Evolutionary conservation across 1,140 invertebrate species (phyloP), one percentile per base, ranked within the genome.

Genomic region (Diachasma alloeum): DNA sequence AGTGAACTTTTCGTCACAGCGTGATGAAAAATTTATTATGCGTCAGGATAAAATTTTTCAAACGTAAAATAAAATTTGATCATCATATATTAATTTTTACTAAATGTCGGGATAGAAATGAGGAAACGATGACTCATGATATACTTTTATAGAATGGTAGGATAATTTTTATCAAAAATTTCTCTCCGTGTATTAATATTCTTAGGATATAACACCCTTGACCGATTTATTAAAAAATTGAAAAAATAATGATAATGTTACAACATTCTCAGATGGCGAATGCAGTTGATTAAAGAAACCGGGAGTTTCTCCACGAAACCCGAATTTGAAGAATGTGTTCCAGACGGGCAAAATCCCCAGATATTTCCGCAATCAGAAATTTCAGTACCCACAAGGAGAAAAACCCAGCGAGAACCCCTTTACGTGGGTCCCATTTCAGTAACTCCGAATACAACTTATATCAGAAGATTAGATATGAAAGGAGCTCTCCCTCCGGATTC

Each of bases 231-330:
- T n/a, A n/a, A n/a, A n/a, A n/a, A n/a, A n/a, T n/a, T n/a, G 36
- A 37, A 5, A 37, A 37, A 37, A 37, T 37, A 11, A 15, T 15
- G 9, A 53, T 15, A 13, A 36, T 76, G 26, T 70, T 73, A 76
- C 1, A 36, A 4, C 39, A 2, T 24, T 66, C 79, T 77, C 56
- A 89, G 87, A 44, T 89, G 87, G 86, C 83, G 85, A 42, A 84
- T 85, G 78, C 83, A 83, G 17, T 53, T 85, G 3, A 76, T 84
- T 0, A 82, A 86, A 15, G 84, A 86, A 13, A 73, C 78, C 5
- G 79, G 11, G 76, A 80, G 42, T 68, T 22, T 37, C n/a, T 53
- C 42, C 9, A 13, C 19, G n/a, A 56, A 72, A 31, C 44, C 24
- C 15, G 48, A 56, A 15, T 6, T n/a, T 9, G 31, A 70, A 46